A percentile compares a stretch with the other conserved stretches of the same genome.
Conservation (phyloP, 2,888 invertebrate species). For the Tetragnatha montana region DNA sequence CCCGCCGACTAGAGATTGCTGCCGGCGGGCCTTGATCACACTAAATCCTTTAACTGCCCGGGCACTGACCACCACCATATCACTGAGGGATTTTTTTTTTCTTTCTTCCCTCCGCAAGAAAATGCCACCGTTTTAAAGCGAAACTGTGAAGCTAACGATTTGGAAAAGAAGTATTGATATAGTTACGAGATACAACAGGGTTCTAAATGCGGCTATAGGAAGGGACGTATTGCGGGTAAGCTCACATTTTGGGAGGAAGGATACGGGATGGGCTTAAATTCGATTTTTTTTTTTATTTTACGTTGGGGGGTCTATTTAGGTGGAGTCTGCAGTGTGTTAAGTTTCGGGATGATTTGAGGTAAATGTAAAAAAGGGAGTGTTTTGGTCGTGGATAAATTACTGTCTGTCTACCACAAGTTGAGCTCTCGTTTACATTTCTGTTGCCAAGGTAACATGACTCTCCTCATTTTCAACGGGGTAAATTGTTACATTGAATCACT, state of each 20-base stretch:
- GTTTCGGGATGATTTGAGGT: not conserved
- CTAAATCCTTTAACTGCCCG: slow-evolving; percentile 41
- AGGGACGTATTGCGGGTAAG: not conserved
- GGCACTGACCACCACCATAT: slow-evolving; percentile 33
- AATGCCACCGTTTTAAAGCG: slow-evolving; percentile 10
- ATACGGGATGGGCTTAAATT: not conserved
- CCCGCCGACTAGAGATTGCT: not conserved
- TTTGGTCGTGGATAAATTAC: no score
- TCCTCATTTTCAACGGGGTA: no score
- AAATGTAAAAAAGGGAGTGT: no score
- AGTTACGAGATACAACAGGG: slow-evolving; percentile 10
- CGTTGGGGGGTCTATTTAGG: not conserved
- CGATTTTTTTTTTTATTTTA: not conserved
- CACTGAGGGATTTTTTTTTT: slow-evolving; percentile 7
- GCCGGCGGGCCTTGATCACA: slow-evolving; percentile 24
- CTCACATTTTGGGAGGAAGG: not conserved
- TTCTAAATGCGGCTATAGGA: not conserved
- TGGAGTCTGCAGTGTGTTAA: not conserved
- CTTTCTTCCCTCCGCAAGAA: not conserved
- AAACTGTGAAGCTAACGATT: slow-evolving; percentile 35
- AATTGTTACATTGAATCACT: no score
- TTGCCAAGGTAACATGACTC: no score
- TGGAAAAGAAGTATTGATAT: slow-evolving; percentile 23
- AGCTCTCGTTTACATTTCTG: no score
- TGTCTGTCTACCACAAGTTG: no score